Percentiles rank a stretch among this genome's conserved stretches.
phyloP scores from a whole-genome alignment of 2,797 vertebrate species.

The Anguilla obscura region DNA sequence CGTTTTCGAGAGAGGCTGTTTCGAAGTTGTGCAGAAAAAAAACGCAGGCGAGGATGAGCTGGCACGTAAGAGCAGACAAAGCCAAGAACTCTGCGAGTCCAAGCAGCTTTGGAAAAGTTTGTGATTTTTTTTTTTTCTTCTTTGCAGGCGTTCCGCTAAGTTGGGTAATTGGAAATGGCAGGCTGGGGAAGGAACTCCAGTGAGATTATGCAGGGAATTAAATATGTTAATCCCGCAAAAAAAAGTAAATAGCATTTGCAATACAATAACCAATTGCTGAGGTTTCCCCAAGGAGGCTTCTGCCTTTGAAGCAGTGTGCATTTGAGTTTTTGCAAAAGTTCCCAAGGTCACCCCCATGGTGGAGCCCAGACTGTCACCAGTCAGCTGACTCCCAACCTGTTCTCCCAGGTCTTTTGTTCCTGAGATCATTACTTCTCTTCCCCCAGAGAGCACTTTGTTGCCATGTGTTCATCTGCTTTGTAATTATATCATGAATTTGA shows the following conservation, averaged over 20 bases:
- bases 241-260: slow-evolving; percentile 84
- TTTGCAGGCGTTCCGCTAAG: slow-evolving; percentile 69
- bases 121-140: neutral
- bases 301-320: slow-evolving; percentile 75
- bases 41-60: slow-evolving; percentile 1
- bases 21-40: slow-evolving; percentile 4
- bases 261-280: slow-evolving; percentile 86
- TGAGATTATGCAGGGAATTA: slow-evolving; percentile 82
- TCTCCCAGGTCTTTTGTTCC: slow-evolving; percentile 72
- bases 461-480: slow-evolving; percentile 78
- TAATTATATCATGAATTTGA: slow-evolving; percentile 79
- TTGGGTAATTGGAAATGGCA: slow-evolving; percentile 83
- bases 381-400: slow-evolving; percentile 73
- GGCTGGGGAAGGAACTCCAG: slow-evolving; percentile 77
- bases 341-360: slow-evolving; percentile 76
- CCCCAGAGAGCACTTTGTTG: slow-evolving; percentile 66
- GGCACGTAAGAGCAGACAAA: slow-evolving; percentile 31
- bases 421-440: slow-evolving; percentile 64
- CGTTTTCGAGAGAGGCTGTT: neutral
- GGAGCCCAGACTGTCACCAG: slow-evolving; percentile 56
- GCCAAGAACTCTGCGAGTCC: slow-evolving; percentile 30
- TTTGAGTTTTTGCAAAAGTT: slow-evolving; percentile 68
- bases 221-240: slow-evolving; percentile 86
- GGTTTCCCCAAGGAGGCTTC: slow-evolving; percentile 80
- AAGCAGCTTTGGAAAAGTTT: slow-evolving; percentile 32